Evolutionary conservation across 2,113 vertebrate genomes (phyloP).

Genomic region (Tonatia bakeri): DNA sequence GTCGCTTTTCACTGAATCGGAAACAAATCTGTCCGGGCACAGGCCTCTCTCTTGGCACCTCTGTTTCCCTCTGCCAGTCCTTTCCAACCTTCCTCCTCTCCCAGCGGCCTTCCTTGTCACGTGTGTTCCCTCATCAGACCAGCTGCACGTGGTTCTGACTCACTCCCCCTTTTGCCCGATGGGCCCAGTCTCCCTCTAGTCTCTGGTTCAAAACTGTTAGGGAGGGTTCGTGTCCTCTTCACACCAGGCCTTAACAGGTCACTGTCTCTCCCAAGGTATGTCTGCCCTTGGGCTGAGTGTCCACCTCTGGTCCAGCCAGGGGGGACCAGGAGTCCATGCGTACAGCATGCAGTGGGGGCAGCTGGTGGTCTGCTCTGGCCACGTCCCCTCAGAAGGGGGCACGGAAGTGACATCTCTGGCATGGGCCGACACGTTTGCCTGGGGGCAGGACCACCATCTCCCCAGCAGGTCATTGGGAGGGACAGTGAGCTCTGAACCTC

Average conservation of each 20-base stretch:
- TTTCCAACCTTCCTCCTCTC: too few relatives aligned
- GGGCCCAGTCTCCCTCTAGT: neutral
- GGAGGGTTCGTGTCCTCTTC: neutral
- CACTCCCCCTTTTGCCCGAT: neutral
- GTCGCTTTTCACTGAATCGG: neutral
- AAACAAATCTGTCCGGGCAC: neutral
- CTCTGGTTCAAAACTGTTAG: neutral
- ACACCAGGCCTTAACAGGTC: neutral
- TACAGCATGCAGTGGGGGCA: neutral
- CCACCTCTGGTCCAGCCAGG: neutral
- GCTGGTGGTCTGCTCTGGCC: neutral
- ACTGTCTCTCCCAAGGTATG: neutral
- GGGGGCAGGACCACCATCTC: neutral
- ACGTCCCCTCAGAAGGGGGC: neutral
- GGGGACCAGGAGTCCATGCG: neutral
- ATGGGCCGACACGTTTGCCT: neutral
- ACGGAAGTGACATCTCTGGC: rapidly evolving
- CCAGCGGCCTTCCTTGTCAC: neutral
- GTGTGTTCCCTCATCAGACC: rapidly evolving
- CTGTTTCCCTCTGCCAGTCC: neutral
- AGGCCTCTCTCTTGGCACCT: neutral
- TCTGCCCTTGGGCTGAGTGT: neutral
- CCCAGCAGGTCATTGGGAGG: neutral
- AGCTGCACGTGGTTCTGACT: neutral
- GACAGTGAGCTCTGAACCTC: neutral